These are phyloP conservation scores for Anthrax anthrax DNA, from an alignment of 2,888 invertebrate species.

Conservation along the genomic window DNA sequence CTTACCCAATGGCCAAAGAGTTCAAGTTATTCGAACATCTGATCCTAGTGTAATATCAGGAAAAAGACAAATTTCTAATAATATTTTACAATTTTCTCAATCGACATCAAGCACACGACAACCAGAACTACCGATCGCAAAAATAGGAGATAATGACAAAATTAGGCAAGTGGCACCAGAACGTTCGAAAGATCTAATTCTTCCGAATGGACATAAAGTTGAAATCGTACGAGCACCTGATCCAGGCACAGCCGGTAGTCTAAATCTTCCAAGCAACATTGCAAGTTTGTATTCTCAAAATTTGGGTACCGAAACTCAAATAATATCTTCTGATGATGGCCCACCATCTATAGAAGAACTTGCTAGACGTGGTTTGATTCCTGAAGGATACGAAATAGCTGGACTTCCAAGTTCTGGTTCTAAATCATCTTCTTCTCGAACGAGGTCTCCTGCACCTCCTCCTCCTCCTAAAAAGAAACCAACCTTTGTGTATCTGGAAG, in stretches of 20 bases:
- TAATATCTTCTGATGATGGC: slow-evolving; percentile 38
- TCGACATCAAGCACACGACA: background rate
- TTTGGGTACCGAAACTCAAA: slow-evolving; percentile 34
- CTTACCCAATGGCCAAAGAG: slow-evolving; percentile 57
- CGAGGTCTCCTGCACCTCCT: slow-evolving; percentile 28
- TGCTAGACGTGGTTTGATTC: slow-evolving; percentile 58
- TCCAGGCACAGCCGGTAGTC: slow-evolving; percentile 43
- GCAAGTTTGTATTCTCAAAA: slow-evolving; percentile 27
- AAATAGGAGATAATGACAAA: background rate
- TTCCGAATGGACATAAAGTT: slow-evolving; percentile 59
- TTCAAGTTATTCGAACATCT: slow-evolving; percentile 55
- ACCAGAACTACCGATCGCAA: background rate
- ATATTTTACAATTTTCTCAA: background rate
- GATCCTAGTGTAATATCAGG: slow-evolving; percentile 55
- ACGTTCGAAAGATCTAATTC: slow-evolving; percentile 49
- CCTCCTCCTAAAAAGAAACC: slow-evolving; percentile 58
- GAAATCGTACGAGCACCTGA: slow-evolving; percentile 54
- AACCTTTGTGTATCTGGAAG: slow-evolving; percentile 73
- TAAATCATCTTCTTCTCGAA: slow-evolving; percentile 45
- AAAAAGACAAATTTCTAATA: slow-evolving; percentile 26
- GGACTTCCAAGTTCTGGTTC: slow-evolving; percentile 62
- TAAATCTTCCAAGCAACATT: slow-evolving; percentile 21
- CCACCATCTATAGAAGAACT: slow-evolving; percentile 64
- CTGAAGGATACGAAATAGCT: slow-evolving; percentile 68
- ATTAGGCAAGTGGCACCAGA: slow-evolving; percentile 21